These are phyloP conservation scores for Alethe castanea DNA, from an alignment of 2,113 vertebrate species.

Conservation along the genomic window DNA sequence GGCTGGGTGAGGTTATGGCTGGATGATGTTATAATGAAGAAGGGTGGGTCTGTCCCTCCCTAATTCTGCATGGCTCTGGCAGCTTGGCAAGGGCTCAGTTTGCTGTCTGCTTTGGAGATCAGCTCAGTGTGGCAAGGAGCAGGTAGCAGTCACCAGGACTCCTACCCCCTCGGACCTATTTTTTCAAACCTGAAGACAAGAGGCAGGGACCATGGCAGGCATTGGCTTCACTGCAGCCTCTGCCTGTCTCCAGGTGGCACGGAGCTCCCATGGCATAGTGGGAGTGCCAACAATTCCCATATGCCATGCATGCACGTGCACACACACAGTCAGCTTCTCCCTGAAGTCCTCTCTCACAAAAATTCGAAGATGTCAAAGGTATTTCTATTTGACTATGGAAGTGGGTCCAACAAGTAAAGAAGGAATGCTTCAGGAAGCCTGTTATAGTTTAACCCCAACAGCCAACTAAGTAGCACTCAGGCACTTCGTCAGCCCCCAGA, in stretches of 20 bases:
- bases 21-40: fast-evolving
- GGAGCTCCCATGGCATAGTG: fast-evolving
- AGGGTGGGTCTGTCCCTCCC: no score
- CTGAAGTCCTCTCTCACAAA: background rate
- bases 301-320: fast-evolving
- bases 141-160: fast-evolving
- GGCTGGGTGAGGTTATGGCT: fast-evolving
- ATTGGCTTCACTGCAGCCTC: fast-evolving
- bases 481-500: background rate
- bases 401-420: background rate
- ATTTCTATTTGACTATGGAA: background rate
- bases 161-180: fast-evolving
- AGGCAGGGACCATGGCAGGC: fast-evolving
- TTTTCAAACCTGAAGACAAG: background rate
- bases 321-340: background rate
- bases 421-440: background rate
- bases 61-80: fast-evolving
- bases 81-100: fast-evolving
- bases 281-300: no score
- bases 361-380: background rate
- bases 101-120: fast-evolving
- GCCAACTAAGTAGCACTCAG: background rate
- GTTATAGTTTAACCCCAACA: background rate
- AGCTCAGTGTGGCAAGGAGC: background rate
- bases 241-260: fast-evolving